A percentile compares a stretch with the other conserved stretches of the same genome.
Conservation (phyloP, 2,797 vertebrate species). For the Dromococcyx pavoninus region DNA sequence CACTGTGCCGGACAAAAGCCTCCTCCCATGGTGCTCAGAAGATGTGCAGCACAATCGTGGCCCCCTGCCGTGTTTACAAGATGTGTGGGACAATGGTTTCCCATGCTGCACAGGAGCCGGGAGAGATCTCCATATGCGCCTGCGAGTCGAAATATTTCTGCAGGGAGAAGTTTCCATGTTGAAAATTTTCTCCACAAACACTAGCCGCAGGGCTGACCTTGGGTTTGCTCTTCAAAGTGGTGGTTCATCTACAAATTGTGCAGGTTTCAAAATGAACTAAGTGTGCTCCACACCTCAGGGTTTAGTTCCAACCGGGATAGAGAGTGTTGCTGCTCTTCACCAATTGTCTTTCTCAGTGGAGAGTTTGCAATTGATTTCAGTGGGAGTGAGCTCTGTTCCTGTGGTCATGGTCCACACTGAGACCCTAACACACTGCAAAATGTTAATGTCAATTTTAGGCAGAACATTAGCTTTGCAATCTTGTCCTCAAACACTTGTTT, state of each 20-base stretch:
- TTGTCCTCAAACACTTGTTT: not conserved
- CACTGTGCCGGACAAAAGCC: conserved; percentile 26
- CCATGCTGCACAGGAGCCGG: not conserved
- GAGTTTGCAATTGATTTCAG: not conserved
- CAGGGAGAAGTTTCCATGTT: not conserved
- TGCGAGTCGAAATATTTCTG: not conserved
- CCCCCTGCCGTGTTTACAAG: not conserved
- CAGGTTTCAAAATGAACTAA: not conserved
- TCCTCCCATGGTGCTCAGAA: conserved; percentile 15
- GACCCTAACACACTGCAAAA: not conserved
- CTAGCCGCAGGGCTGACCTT: not conserved
- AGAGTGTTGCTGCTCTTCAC: not conserved
- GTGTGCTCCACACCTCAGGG: not conserved
- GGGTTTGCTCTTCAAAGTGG: not conserved
- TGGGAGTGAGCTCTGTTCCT: not conserved
- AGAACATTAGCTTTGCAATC: not conserved
- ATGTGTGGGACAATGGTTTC: conserved; percentile 56
- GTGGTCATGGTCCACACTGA: accelerated
- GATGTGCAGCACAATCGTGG: conserved; percentile 26
- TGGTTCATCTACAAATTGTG: not conserved
- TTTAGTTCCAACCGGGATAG: not conserved
- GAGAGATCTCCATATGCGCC: not conserved
- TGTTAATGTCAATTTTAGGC: accelerated
- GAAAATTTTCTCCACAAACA: not conserved
- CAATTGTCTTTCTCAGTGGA: accelerated